phyloP scores from a whole-genome alignment of 2,113 vertebrate species.

The Chaetodon auriga region DNA sequence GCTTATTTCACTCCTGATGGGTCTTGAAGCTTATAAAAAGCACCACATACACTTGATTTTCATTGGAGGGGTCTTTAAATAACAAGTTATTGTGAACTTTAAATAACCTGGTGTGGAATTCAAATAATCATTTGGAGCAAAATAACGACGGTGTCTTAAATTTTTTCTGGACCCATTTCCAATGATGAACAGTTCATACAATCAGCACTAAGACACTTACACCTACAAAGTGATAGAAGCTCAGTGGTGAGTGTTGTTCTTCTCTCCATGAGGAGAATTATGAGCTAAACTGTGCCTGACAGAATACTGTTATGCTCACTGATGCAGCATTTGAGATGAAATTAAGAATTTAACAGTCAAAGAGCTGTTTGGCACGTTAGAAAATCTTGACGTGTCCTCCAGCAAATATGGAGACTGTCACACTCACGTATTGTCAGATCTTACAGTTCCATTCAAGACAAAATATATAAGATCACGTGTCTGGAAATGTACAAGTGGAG shows the following conservation, averaged over 20 bases:
- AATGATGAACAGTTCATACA: neutral
- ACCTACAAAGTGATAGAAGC: neutral
- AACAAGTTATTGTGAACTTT: too few relatives aligned
- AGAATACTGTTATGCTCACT: slow-evolving; percentile 8
- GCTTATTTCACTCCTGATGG: too few relatives aligned
- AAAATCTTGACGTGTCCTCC: neutral
- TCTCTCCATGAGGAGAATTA: slow-evolving; percentile 12
- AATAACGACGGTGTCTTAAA: too few relatives aligned
- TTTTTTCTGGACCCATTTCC: too few relatives aligned
- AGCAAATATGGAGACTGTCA: neutral
- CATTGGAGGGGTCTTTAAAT: too few relatives aligned
- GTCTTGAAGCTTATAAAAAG: too few relatives aligned
- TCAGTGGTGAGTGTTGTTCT: neutral
- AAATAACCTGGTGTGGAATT: too few relatives aligned
- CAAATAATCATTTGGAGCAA: too few relatives aligned
- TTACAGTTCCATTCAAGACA: neutral
- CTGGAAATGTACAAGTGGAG: neutral
- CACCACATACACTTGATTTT: too few relatives aligned
- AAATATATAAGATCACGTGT: neutral
- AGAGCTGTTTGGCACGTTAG: neutral
- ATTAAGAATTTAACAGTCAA: slow-evolving; percentile 11
- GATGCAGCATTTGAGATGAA: slow-evolving; percentile 18
- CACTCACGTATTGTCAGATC: neutral
- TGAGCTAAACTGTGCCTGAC: slow-evolving; percentile 13
- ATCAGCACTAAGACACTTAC: neutral